These are phyloP conservation scores for Volucella zonaria DNA, from an alignment of 2,888 invertebrate species.

Conservation along the genomic window DNA sequence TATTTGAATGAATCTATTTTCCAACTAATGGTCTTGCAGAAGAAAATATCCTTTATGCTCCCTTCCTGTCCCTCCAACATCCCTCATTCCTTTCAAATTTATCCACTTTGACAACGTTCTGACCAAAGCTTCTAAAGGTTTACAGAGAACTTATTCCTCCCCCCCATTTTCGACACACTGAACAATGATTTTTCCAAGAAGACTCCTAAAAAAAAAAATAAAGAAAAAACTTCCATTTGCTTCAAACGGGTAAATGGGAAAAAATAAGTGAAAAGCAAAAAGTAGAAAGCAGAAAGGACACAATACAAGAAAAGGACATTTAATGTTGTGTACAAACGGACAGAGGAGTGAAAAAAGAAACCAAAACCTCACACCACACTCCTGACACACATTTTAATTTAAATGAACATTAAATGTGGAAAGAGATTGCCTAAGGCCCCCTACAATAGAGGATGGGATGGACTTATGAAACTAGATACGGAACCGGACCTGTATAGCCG, in stretches of 20 bases:
- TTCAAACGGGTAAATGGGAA: background rate
- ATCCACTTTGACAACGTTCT: background rate
- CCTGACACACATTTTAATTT: constrained; percentile 62
- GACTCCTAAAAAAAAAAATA: background rate
- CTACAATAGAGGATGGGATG: background rate
- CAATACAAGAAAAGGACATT: constrained; percentile 42
- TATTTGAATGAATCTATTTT: no score
- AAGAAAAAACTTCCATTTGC: constrained; percentile 4
- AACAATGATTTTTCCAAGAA: constrained; percentile 16
- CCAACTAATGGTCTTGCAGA: no score
- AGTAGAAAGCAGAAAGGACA: constrained; percentile 14
- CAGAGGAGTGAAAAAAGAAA: background rate
- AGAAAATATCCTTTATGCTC: no score
- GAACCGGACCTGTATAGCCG: background rate
- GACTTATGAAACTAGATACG: background rate
- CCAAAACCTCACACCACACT: constrained; percentile 27
- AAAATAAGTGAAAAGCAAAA: background rate
- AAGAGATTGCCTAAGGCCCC: constrained; percentile 26
- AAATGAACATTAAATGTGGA: constrained; percentile 52
- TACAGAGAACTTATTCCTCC: background rate
- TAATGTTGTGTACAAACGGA: background rate
- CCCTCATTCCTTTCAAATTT: background rate
- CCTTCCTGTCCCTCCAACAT: background rate
- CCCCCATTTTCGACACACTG: constrained; percentile 29
- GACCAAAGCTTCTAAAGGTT: constrained; percentile 4